A percentile compares a stretch with the other conserved stretches of the same genome.
Conservation (phyloP, 2,797 vertebrate species). For the Todus mexicanus region DNA sequence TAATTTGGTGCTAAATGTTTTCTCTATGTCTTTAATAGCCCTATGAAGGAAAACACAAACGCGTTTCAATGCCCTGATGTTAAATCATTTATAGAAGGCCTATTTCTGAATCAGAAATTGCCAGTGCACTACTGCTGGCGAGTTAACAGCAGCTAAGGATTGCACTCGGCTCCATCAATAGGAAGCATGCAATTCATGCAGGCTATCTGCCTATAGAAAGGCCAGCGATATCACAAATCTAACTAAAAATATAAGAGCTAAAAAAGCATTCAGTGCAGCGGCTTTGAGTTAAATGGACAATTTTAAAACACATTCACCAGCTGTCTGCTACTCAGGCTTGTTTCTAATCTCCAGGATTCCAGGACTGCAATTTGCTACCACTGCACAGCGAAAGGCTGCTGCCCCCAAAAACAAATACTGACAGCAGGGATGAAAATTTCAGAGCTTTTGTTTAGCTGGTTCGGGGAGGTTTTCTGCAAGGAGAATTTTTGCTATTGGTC, state of each 20-base stretch:
- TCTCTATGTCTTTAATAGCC: conserved; percentile 33
- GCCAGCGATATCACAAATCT: conserved; percentile 25
- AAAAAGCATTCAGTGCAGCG: not conserved
- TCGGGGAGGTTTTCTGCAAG: not conserved
- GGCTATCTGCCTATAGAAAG: not conserved
- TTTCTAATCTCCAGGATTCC: not conserved
- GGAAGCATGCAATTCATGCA: not conserved
- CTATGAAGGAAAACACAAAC: conserved; percentile 54
- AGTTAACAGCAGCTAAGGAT: conserved; percentile 1
- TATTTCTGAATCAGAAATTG: conserved; percentile 57
- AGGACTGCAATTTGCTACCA: not conserved
- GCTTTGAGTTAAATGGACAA: conserved; percentile 39
- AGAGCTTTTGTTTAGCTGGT: not conserved
- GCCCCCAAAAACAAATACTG: not conserved
- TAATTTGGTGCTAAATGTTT: conserved; percentile 56
- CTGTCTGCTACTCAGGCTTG: not conserved
- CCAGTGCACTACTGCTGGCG: not conserved
- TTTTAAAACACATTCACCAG: conserved; percentile 52
- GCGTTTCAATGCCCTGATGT: conserved; percentile 50
- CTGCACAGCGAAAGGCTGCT: not conserved
- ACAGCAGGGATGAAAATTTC: not conserved
- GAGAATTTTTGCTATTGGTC: not conserved
- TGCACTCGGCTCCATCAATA: not conserved
- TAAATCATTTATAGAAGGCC: conserved; percentile 65
- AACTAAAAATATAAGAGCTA: conserved; percentile 43